Percentiles rank a stretch among this genome's conserved stretches.
phyloP scores from a whole-genome alignment of 2,113 vertebrate genomes.

The Psephotus haematonotus region DNA sequence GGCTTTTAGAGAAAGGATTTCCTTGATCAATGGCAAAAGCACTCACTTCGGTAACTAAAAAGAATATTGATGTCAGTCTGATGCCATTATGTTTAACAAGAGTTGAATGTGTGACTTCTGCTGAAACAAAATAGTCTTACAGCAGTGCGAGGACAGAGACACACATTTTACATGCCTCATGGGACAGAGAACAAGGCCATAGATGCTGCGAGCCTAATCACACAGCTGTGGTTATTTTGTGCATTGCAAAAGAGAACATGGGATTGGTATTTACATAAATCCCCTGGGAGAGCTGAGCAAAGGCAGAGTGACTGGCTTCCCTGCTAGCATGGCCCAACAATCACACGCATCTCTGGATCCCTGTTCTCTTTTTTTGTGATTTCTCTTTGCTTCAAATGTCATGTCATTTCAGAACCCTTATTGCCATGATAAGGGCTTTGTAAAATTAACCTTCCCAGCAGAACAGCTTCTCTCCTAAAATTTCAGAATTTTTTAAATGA shows the following conservation, averaged over 20 bases:
- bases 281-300: background rate
- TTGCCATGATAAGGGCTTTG: background rate
- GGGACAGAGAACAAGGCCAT: background rate
- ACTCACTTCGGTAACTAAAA: background rate
- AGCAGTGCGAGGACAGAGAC: background rate
- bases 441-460: background rate
- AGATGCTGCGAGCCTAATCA: background rate
- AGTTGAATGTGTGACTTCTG: slow-evolving; percentile 12
- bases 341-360: background rate
- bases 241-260: background rate
- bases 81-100: slow-evolving; percentile 38
- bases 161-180: background rate
- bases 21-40: background rate
- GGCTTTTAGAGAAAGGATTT: slow-evolving; percentile 26
- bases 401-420: background rate
- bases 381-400: background rate
- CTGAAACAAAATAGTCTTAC: slow-evolving; percentile 4
- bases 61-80: slow-evolving; percentile 20
- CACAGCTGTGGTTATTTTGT: background rate
- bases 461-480: background rate
- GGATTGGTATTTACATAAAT: background rate
- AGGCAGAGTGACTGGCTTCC: background rate
- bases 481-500: background rate
- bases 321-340: background rate
- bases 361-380: background rate